These are phyloP conservation scores for Neocrepidodera transversa DNA, from an alignment of 2,888 invertebrate genomes.

Conservation along the genomic window DNA sequence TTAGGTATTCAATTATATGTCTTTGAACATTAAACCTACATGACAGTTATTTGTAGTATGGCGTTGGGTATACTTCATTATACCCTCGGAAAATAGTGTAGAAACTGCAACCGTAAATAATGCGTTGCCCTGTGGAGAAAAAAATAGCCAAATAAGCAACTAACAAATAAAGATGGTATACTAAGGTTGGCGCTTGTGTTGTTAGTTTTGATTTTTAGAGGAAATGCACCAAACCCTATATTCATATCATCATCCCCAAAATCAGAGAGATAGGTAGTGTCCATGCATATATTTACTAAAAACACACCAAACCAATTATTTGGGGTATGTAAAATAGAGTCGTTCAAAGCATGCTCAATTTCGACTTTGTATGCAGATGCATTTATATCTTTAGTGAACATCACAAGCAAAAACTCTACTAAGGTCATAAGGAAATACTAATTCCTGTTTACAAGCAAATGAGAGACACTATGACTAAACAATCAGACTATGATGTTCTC, in stretches of 20 bases:
- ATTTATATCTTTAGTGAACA: slow-evolving; percentile 99
- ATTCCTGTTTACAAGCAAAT: slow-evolving; percentile 95
- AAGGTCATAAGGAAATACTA: slow-evolving; percentile 97
- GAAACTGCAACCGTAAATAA: slow-evolving; percentile 90
- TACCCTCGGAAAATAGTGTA: slow-evolving; percentile 71
- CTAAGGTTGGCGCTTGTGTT: no score
- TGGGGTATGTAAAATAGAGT: slow-evolving; percentile 99
- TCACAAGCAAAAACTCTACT: slow-evolving; percentile 99
- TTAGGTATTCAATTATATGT: slow-evolving; percentile 92
- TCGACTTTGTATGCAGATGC: slow-evolving; percentile 92
- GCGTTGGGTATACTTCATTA: slow-evolving; percentile 89
- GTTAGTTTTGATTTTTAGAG: slow-evolving; percentile 38
- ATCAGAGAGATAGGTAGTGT: slow-evolving; percentile 42
- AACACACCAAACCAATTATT: slow-evolving; percentile 90
- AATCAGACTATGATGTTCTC: slow-evolving; percentile 92
- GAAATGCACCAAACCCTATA: slow-evolving; percentile 52
- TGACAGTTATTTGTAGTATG: slow-evolving; percentile 99
- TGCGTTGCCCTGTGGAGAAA: slow-evolving; percentile 75
- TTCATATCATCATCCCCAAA: slow-evolving; percentile 50
- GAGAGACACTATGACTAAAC: slow-evolving; percentile 94
- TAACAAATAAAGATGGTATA: slow-evolving; percentile 27
- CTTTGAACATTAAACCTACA: slow-evolving; percentile 98
- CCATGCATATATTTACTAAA: slow-evolving; percentile 74
- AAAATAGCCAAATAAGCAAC: slow-evolving; percentile 58
- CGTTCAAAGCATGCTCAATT: slow-evolving; percentile 95